Base-by-base conservation (phyloP, 1,140 invertebrate genomes). In the Harpegnathos saltator region DNA sequence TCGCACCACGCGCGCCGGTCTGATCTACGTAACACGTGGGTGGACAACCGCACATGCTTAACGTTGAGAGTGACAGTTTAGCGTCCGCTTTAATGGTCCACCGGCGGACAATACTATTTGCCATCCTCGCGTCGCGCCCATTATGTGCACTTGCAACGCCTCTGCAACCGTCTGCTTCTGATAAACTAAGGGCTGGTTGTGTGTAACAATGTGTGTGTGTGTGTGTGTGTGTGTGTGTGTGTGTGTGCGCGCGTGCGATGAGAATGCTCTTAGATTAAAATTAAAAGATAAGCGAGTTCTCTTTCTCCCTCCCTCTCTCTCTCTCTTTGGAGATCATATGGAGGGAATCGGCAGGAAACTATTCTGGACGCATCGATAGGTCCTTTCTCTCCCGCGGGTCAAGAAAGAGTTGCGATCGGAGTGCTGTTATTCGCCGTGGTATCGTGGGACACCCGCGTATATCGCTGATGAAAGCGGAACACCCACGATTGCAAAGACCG, bases 11-110 rank as follows among this genome's bases (percentile, higher is more conserved):
- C 38, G n/a, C 7, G 56, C n/a, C n/a, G n/a, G 33, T 78, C 38
- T 54, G 44, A 12, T 38, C 69, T 50, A 83, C 72, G 54, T 84
- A 63, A 74, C 62, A 81, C 77, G 83, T 82, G 59, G 78, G 83
- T 71, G 77, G 52, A 69, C 14, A n/a, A 15, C 17, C 59, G 50
- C 19, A 78, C 54, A 56, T 38, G 56, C 29, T 71, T 11, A 82
- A 82, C 58, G 72, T 12, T 44, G 33, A 62, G 24, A 74, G 24
- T 65, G 65, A 15, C 44, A 14, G 44, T 38, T 61, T 58, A 54
- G 61, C 50, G 82, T 74, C 38, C 24, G 54, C 83, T 63, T 71
- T 61, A 80, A 63, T 52, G 24, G 38, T 19, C 48, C 56, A 50
- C 61, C 22, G 65, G 58, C 38, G 48, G 61, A 84, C 65, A 65